Evolutionary conservation across 2,888 invertebrate genomes (phyloP).

Genomic region (Hirtodrosophila confusa): DNA sequence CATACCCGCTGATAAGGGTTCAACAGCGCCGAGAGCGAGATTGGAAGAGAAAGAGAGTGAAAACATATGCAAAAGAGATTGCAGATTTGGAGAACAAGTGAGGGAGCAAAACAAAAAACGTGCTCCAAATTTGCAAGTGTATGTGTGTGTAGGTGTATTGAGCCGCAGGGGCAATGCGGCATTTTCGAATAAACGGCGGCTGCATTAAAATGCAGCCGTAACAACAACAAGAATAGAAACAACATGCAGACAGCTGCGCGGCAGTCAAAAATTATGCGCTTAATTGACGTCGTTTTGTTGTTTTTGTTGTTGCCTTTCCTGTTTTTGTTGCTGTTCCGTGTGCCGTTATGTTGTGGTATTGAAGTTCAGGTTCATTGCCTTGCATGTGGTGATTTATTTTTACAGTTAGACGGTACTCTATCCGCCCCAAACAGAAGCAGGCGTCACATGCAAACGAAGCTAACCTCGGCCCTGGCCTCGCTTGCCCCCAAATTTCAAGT

Average conservation of each 20-base stretch:
- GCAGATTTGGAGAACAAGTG: conserved; percentile 20
- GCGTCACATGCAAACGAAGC: conserved; percentile 31
- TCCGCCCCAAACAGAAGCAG: conserved; percentile 6
- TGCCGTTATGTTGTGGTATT: conserved; percentile 37
- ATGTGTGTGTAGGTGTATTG: conserved; percentile 11
- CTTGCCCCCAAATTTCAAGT: conserved; percentile 53
- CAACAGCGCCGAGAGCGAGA: conserved; percentile 17
- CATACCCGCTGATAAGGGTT: conserved; percentile 63
- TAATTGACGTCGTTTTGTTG: conserved; percentile 52
- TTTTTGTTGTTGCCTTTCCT: conserved; percentile 37
- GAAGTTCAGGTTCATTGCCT: conserved; percentile 79
- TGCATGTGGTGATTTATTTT: conserved; percentile 69
- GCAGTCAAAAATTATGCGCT: conserved; percentile 63
- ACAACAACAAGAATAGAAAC: conserved; percentile 37
- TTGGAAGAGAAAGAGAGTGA: conserved; percentile 4
- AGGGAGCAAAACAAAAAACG: conserved; percentile 28
- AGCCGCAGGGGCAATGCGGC: conserved; percentile 58
- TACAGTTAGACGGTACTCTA: conserved; percentile 42
- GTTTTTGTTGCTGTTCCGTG: conserved; percentile 21
- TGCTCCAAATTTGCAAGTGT: conserved; percentile 10
- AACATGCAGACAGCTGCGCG: conserved; percentile 39
- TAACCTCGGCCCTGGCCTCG: conserved; percentile 28
- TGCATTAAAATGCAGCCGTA: conserved; percentile 57
- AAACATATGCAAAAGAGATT: conserved; percentile 14
- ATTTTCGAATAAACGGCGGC: conserved; percentile 43